Evolutionary conservation across 2,113 vertebrate species (phyloP), one percentile per base, ranked within the genome.

Genomic region (Sphaerodactylus townsendi): DNA sequence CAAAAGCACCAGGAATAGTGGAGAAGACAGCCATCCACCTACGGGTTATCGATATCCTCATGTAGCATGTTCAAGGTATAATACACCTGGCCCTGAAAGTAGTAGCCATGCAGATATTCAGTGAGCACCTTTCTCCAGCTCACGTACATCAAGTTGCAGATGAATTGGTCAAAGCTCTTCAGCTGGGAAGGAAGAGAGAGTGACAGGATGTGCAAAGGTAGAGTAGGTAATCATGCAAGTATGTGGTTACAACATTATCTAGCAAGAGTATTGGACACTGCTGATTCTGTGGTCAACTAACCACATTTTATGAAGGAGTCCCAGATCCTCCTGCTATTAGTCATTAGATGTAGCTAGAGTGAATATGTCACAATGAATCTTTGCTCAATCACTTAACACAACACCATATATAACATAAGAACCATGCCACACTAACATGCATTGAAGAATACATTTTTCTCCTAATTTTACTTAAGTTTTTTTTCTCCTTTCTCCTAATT

Each of bases 41-140:
- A 99, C 99, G 99, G 99, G 92, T 99, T 99, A 90, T 99, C 99
- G 28, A 99, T 68, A 91, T 98, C 97, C 77, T 98, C 96, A 4
- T 79, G 94, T 83, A 99, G 96, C 56, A 98, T 94, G 0, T 98
- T 99, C 82, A 99, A 96, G 14, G 94, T 98, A 92, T 99, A 99
- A 95, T 99, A 99, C 79, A 98, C 96, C 17, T 97, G 95, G 75
- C 97, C 96, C 87, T 94, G 96, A 95, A 99, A 99, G 94, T 99
- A 99, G 81, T 95, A 92, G 11, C 5, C 86, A 80, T 99, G 98
- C n/a, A 99, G 97, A 73, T 96, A 95, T 91, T 98, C 96, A 0
- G 98, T 99, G 81, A 99, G 96, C n/a, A 94, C 96, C 80, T 95
- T 97, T 90, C 99, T 97, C 98, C 98, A 99, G 92, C 91, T 97